A percentile compares a stretch with the other conserved stretches of the same genome.
Evolutionary conservation across 1,140 invertebrate species (phyloP).

Genomic region (Pseudomyrmex flavicornis): DNA sequence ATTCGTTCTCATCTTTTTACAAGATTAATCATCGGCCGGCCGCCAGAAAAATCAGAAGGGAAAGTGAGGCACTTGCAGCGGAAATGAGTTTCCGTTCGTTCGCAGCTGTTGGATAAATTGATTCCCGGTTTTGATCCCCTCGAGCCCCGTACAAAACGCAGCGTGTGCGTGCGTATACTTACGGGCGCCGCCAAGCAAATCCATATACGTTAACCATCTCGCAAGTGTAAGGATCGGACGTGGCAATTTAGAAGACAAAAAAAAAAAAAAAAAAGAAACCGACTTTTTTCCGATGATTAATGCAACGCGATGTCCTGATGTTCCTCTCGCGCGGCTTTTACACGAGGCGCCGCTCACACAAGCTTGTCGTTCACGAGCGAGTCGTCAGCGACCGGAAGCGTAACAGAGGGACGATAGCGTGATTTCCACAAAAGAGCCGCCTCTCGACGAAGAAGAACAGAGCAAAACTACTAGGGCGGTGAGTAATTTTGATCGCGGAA

Average conservation of each 20-base stretch:
- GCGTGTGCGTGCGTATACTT: background rate
- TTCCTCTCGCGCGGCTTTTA: conserved; percentile 3
- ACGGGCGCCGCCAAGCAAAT: no score
- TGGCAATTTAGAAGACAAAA: background rate
- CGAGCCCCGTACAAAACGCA: conserved; percentile 16
- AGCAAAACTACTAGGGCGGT: background rate
- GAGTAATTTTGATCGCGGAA: background rate
- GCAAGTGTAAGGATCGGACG: background rate
- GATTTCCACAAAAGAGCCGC: conserved; percentile 54
- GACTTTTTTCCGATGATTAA: background rate
- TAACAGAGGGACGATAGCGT: conserved; percentile 31
- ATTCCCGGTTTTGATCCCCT: conserved; percentile 27
- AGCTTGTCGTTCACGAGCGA: background rate
- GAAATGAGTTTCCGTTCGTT: conserved; percentile 45
- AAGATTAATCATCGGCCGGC: background rate
- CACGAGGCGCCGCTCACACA: background rate
- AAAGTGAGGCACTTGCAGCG: conserved; percentile 32
- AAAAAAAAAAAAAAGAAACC: background rate
- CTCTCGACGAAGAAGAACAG: conserved; percentile 11
- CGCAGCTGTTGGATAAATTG: conserved; percentile 41
- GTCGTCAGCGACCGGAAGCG: conserved; percentile 14
- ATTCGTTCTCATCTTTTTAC: background rate
- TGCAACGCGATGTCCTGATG: background rate
- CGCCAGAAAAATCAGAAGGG: background rate
- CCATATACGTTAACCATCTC: no score